These are phyloP conservation scores for Bubo scandiacus DNA, from an alignment of 2,113 vertebrate species.

Conservation along the genomic window DNA sequence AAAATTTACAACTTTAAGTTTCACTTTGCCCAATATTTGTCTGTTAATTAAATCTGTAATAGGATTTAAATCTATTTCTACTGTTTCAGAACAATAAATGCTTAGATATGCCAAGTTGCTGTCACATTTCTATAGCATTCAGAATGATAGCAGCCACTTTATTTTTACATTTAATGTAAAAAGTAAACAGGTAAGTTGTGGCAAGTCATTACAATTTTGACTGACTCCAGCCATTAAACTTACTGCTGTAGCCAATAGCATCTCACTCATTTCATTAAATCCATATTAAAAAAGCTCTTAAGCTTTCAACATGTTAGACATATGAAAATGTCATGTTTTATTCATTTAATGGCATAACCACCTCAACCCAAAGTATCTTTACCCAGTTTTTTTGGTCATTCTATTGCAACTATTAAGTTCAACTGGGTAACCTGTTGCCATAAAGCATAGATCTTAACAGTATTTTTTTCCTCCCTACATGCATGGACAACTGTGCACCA, in stretches of 20 bases:
- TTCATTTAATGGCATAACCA: background rate
- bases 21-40: background rate
- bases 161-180: slow-evolving; percentile 10
- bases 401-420: background rate
- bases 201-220: background rate
- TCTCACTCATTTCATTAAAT: background rate
- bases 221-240: background rate
- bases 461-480: background rate
- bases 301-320: background rate
- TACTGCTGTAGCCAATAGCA: background rate
- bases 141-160: background rate
- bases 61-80: background rate
- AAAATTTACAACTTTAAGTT: background rate
- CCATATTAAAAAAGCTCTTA: background rate
- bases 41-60: background rate
- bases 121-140: background rate
- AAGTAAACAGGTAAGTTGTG: background rate
- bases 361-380: background rate
- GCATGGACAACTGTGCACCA: rapidly evolving
- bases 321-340: background rate
- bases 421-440: background rate
- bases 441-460: background rate
- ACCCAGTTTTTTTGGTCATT: background rate
- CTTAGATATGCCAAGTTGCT: background rate
- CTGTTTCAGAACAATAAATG: background rate